Base-by-base conservation (phyloP, 2,113 vertebrate species). In the Fregata magnificens region DNA sequence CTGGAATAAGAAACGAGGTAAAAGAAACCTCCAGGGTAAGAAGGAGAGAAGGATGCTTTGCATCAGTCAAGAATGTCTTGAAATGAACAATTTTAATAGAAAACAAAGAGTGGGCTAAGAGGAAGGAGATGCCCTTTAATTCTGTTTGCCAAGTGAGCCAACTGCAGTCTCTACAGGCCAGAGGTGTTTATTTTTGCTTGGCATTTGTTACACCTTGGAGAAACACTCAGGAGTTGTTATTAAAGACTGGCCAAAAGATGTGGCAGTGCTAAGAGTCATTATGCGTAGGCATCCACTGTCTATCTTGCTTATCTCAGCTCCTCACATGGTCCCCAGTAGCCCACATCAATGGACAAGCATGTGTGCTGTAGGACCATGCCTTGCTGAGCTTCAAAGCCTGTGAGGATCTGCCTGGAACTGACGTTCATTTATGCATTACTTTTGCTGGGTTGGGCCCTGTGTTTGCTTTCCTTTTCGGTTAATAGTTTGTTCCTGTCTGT, bases 1-100 rank as follows among this genome's bases (percentile, higher is more conserved):
- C 69, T 61, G 16, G 56, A 77, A 80, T 96, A 90, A 98, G 95
- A 96, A 97, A 94, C 16, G 19, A 98, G 72, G 74, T 83, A 56
- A 83, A 81, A 88, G 45, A 92, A 94, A 38, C 69, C 90, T 73
- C 66, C 29, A 80, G 87, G 89, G 93, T 72, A 66, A 80, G 65
- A 78, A 78, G 52, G 50, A 81, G 82, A 96, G 82, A 86, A 77
- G 34, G 16, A 56, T 81, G n/a, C 32, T 95, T 71, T 83, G 47
- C n/a, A 53, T 90, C 24, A 44, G 44, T 59, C 55, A 82, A 59
- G 44, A 82, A 25, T 49, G 32, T 53, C 49, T 63, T 53, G 25
- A 66, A 91, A 66, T 70, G 11, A 77, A 25, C 13, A 52, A 69
- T 82, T 82, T 45, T 55, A 73, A 29, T 13, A 49, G 49, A 82